Conservation (phyloP, 2,113 vertebrate species). For the Psilopsiagon aymara region DNA sequence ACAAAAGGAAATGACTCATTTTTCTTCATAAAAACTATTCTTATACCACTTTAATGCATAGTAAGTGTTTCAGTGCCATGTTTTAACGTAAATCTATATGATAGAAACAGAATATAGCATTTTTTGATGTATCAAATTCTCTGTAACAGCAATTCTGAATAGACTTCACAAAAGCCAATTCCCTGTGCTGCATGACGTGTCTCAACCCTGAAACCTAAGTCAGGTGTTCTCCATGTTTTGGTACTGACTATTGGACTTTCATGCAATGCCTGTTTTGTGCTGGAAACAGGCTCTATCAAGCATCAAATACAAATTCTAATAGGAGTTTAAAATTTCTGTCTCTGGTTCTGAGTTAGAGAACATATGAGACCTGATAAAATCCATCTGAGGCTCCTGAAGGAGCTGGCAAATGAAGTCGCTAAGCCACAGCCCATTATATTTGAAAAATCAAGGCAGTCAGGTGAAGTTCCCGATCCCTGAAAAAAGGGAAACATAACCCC, state of each 20-base stretch:
- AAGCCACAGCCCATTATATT: too few relatives aligned
- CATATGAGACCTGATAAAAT: not conserved
- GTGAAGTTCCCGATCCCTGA: too few relatives aligned
- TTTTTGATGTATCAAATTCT: not conserved
- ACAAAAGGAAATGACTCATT: not conserved
- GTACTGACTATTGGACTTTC: not conserved
- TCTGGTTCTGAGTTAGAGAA: conserved; percentile 15
- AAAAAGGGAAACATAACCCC: too few relatives aligned
- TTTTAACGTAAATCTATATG: not conserved
- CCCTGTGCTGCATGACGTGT: not conserved
- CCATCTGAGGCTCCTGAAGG: too few relatives aligned
- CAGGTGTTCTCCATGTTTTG: rapidly evolving
- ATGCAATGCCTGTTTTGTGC: not conserved
- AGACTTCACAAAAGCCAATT: not conserved
- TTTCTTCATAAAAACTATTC: not conserved
- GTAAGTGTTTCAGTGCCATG: not conserved
- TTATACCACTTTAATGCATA: not conserved
- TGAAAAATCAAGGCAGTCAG: too few relatives aligned
- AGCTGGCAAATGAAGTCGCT: too few relatives aligned
- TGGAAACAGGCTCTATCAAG: not conserved
- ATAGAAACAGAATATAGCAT: not conserved
- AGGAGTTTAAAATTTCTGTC: not conserved
- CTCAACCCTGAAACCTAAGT: not conserved
- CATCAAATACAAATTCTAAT: not conserved
- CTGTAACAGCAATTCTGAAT: not conserved